These are phyloP conservation scores for Coelopa pilipes DNA, from an alignment of 2,888 invertebrate species.

Conservation along the genomic window DNA sequence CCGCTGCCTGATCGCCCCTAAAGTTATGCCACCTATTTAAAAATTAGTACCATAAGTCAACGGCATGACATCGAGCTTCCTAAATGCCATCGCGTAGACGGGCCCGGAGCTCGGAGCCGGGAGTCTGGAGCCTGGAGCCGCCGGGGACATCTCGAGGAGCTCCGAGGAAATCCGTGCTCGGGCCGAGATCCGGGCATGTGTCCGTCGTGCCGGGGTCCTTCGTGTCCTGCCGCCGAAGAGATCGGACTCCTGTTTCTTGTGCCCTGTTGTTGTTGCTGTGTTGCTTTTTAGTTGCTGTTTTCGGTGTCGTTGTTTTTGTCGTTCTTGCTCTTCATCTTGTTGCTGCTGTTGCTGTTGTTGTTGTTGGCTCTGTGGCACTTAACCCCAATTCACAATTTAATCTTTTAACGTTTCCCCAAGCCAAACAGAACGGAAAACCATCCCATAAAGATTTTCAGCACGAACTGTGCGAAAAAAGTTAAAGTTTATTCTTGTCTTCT, in stretches of 20 bases:
- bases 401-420: conserved; percentile 46
- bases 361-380: conserved; percentile 38
- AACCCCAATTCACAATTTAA: conserved; percentile 52
- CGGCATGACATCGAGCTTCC: conserved; percentile 31
- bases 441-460: conserved; percentile 41
- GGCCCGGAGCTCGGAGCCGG: no score
- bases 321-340: background rate
- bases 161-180: background rate
- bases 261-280: background rate
- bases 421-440: conserved; percentile 19
- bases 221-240: no score
- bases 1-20: conserved; percentile 26
- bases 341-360: background rate
- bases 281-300: background rate
- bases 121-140: background rate
- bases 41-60: conserved; percentile 41
- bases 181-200: background rate
- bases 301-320: background rate
- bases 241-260: conserved; percentile 3
- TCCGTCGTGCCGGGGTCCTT: no score
- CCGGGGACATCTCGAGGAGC: background rate
- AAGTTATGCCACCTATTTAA: conserved; percentile 36
- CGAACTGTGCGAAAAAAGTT: conserved; percentile 36
- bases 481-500: conserved; percentile 21
- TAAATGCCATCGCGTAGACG: background rate